These are phyloP conservation scores for Panorpa germanica DNA, from an alignment of 2,888 invertebrate species.

Conservation along the genomic window DNA sequence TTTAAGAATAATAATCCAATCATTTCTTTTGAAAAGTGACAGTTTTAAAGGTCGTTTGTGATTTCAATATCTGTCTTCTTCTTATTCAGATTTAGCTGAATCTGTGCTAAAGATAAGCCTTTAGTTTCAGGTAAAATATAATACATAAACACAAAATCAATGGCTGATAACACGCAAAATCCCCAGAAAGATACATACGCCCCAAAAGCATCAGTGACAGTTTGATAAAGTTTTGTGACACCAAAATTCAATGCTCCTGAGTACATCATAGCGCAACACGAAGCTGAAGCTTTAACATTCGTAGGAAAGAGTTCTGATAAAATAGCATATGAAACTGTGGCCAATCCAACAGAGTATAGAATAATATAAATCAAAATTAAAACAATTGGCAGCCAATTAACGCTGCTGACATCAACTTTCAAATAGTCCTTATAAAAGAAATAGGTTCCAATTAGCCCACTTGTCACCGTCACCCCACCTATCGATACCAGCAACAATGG, in stretches of 20 bases:
- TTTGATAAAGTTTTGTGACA: slow-evolving; percentile 35
- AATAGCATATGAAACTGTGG: slow-evolving; percentile 40
- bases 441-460: slow-evolving; percentile 32
- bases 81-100: too few relatives aligned
- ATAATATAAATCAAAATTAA: slow-evolving; percentile 39
- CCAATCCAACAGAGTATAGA: slow-evolving; percentile 39
- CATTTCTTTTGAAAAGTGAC: too few relatives aligned
- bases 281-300: slow-evolving; percentile 41
- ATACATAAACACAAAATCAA: slow-evolving; percentile 31
- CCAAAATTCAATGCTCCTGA: slow-evolving; percentile 37
- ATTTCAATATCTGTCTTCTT: too few relatives aligned
- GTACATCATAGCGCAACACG: slow-evolving; percentile 38
- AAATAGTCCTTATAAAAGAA: slow-evolving; percentile 32
- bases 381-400: slow-evolving; percentile 34
- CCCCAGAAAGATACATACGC: slow-evolving; percentile 34
- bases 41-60: too few relatives aligned
- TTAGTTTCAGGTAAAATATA: slow-evolving; percentile 36
- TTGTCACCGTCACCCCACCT: slow-evolving; percentile 30
- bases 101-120: slow-evolving; percentile 38
- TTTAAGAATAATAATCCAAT: too few relatives aligned
- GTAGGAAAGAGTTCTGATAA: slow-evolving; percentile 43
- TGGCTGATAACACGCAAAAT: slow-evolving; percentile 28
- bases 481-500: slow-evolving; percentile 38
- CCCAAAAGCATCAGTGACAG: slow-evolving; percentile 30
- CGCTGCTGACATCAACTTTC: slow-evolving; percentile 25